Base-by-base conservation (phyloP, 2,113 vertebrate species). In the Melanerpes aurifrons region DNA sequence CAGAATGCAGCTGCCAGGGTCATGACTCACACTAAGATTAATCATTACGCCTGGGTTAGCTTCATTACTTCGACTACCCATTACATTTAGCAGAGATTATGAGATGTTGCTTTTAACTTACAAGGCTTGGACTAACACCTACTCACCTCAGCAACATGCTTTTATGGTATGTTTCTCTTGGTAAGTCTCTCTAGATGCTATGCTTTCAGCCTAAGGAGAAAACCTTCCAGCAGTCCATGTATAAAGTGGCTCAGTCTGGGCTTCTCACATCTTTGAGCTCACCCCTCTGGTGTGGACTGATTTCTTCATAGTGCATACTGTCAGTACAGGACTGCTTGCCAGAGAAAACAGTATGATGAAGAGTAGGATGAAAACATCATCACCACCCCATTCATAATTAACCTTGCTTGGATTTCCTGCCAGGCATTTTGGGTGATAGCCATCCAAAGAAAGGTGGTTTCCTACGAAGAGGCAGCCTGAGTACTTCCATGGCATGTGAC, bases 101-200 rank as follows among this genome's bases (percentile, higher is more conserved):
- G 96, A 97, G 97, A 97, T 97, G 97, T 97, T 97, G 93, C 96
- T 97, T 97, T 97, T 97, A 96, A 97, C 86, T 98, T 98, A 97
- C 94, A 97, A 97, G 96, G 88, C 79, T 94, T 89, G 92, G 74
- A 56, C 92, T 92, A 94, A 93, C 96, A 97, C 97, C 95, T 95
- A 96, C 91, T 97, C 91, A 97, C 96, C 94, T 97, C 92, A 66
- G 85, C 85, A 85, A 86, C 63, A 50, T 24, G 68, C 83, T 94
- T 94, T 96, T 94, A 77, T 79, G 67, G 12, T 25, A 15, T 90
- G 56, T 94, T 95, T 92, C 82, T 82, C 86, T 94, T 94, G 81
- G 82, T 96, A 94, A 90, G 95, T 91, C 95, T 86, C 94, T 82
- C 45, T 81, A 83, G 86, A 77, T 86, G 91, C 71, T 95, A 76